Evolutionary conservation across 2,113 vertebrate species (phyloP).

Genomic region (Corythornis cristatus): DNA sequence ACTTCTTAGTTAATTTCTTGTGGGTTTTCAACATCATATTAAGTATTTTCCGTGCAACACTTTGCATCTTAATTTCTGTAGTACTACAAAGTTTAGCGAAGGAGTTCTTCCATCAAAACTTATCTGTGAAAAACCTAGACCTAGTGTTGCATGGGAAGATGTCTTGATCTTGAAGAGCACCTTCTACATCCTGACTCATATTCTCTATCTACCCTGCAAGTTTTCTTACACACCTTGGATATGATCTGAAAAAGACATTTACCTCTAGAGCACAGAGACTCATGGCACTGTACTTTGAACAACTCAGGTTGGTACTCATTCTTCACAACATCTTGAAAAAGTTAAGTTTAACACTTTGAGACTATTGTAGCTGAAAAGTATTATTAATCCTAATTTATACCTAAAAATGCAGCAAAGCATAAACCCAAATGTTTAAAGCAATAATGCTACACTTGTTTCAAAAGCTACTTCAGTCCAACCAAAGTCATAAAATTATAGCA

Average conservation of each 20-base stretch:
- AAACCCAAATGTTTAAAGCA: background rate
- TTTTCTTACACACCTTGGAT: background rate
- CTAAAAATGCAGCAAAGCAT: background rate
- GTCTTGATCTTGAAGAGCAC: background rate
- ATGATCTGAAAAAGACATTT: background rate
- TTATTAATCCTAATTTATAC: background rate
- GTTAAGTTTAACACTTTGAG: background rate
- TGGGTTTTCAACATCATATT: background rate
- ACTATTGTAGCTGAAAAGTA: background rate
- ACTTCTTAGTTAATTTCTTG: background rate
- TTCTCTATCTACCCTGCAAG: background rate
- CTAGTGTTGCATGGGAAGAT: background rate
- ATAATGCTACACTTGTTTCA: background rate
- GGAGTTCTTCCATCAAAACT: background rate
- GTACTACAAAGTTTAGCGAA: background rate
- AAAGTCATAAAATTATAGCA: background rate
- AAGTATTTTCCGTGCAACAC: background rate
- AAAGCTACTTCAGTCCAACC: background rate
- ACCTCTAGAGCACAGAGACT: background rate
- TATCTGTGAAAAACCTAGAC: background rate
- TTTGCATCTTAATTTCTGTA: background rate
- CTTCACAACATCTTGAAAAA: background rate
- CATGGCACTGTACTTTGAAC: background rate
- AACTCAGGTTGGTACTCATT: background rate
- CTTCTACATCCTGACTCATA: background rate